Conservation (phyloP, 2,888 invertebrate genomes). For the Chloromyia formosa region DNA sequence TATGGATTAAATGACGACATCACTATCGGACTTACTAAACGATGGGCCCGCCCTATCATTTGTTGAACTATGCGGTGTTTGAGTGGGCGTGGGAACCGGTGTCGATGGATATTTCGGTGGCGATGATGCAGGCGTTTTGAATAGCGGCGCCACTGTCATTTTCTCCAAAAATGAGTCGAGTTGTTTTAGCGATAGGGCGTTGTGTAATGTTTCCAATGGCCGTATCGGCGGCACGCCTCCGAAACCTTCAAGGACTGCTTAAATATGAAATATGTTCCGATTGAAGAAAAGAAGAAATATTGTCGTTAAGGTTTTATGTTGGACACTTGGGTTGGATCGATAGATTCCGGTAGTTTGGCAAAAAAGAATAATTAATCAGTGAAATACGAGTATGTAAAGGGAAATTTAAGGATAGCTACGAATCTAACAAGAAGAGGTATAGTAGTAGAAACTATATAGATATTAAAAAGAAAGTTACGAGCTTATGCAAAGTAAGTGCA, state of each 20-base stretch:
- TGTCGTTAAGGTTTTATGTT: too few relatives aligned
- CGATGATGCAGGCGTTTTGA: conserved; percentile 77
- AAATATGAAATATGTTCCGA: conserved; percentile 47
- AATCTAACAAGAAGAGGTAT: too few relatives aligned
- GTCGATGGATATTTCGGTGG: conserved; percentile 74
- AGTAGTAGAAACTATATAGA: too few relatives aligned
- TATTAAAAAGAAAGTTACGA: too few relatives aligned
- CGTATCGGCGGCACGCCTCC: conserved; percentile 95
- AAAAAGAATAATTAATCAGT: not conserved
- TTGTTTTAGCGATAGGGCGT: conserved; percentile 91
- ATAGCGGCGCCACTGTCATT: conserved; percentile 80
- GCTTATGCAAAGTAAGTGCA: too few relatives aligned
- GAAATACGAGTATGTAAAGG: too few relatives aligned
- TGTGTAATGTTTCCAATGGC: conserved; percentile 96
- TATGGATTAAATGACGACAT: conserved; percentile 32
- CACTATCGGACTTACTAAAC: conserved; percentile 50
- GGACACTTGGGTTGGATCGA: too few relatives aligned
- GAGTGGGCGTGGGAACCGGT: conserved; percentile 63
- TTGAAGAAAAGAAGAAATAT: not conserved
- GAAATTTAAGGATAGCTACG: too few relatives aligned
- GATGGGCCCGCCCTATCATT: conserved; percentile 52
- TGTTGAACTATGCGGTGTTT: conserved; percentile 55
- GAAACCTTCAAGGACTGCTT: conserved; percentile 80
- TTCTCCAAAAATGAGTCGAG: conserved; percentile 89
- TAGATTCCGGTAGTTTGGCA: too few relatives aligned